Evolutionary conservation across 2,797 vertebrate genomes (phyloP), one percentile per base, ranked within the genome.

Genomic region (Fistularia tabacaria): DNA sequence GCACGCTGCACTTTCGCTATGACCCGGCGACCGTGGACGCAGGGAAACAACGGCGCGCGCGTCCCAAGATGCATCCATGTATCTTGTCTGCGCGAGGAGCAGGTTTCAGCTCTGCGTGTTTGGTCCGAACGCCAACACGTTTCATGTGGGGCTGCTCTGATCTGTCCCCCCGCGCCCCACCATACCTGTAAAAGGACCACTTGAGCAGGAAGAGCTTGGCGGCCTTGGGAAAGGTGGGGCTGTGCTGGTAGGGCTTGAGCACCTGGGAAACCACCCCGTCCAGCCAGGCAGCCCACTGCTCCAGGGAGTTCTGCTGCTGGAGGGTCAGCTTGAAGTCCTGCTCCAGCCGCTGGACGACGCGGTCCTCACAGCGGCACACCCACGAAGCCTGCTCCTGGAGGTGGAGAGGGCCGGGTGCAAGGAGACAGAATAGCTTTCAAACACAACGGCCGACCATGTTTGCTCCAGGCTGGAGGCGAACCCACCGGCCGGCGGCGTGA

Each of bases 291-390:
- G 95, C 95, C 95, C 95, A 98, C 80, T 98, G 95, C 82, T 98
- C 95, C 79, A 98, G 84, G 0, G 95, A 98, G 85, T 96, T 95
- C 91, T 97, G 95, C 88, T 98, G 95, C 89, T 97, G 95, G 53
- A 98, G 90, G 15, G 95, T 98, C 80, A 95, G 82, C 84, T 98
- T 98, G 77, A 98, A 98, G 89, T 98, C 94, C 89, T 98, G 95
- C 89, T 98, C 95, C 64, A 98, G 83, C 42, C 93, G 86, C 87
- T 96, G 94, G 56, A 98, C 94, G 10, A 97, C 93, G 0, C 94
- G 92, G 68, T 96, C 94, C 69, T 96, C 94, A 57, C 95, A 97
- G 49, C 94, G 90, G 65, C 95, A 97, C 56, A 96, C 95, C 95
- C 95, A 97, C 0, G 94, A 96, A 55, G 95, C 95, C 90, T 97